Percentiles rank a stretch among this genome's conserved stretches.
phyloP scores from a whole-genome alignment of 2,888 invertebrate species.

The Drosophila bunnanda region DNA sequence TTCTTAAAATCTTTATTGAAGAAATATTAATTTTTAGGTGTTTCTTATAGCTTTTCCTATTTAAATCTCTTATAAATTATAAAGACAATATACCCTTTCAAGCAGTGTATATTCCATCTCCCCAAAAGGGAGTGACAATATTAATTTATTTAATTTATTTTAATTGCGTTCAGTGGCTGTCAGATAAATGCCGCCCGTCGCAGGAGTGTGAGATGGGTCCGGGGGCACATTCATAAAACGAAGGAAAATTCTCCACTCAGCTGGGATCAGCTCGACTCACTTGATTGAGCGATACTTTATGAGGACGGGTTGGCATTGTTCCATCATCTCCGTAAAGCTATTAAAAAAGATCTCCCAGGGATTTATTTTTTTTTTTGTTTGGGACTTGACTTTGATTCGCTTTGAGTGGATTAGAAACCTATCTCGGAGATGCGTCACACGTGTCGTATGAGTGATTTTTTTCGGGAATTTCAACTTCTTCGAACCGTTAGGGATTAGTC shows the following conservation, averaged over 20 bases:
- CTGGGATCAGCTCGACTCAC: conserved; percentile 31
- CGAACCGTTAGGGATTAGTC: conserved; percentile 46
- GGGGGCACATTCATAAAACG: conserved; percentile 18
- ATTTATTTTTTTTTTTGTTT: conserved; percentile 40
- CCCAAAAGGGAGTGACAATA: conserved; percentile 78
- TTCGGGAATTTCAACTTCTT: conserved; percentile 34
- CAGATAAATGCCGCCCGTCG: conserved; percentile 69
- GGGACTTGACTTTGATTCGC: conserved; percentile 48
- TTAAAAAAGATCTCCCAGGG: conserved; percentile 51
- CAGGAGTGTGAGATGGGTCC: conserved; percentile 23
- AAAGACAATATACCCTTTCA: background rate
- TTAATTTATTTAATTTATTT: conserved; percentile 83
- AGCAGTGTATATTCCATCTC: conserved; percentile 23
- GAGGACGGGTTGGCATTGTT: conserved; percentile 50
- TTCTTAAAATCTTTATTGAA: background rate
- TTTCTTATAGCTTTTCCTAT: background rate
- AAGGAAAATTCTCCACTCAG: conserved; percentile 34
- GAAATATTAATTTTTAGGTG: too few species aligned
- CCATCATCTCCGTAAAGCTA: conserved; percentile 53
- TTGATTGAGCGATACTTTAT: conserved; percentile 76
- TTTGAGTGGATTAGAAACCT: conserved; percentile 56
- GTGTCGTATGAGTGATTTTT: conserved; percentile 59
- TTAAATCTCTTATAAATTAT: background rate
- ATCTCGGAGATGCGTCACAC: conserved; percentile 31
- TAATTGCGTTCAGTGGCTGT: conserved; percentile 70